phyloP scores from a whole-genome alignment of 2,797 vertebrate species.

The Sylvilagus floridanus region DNA sequence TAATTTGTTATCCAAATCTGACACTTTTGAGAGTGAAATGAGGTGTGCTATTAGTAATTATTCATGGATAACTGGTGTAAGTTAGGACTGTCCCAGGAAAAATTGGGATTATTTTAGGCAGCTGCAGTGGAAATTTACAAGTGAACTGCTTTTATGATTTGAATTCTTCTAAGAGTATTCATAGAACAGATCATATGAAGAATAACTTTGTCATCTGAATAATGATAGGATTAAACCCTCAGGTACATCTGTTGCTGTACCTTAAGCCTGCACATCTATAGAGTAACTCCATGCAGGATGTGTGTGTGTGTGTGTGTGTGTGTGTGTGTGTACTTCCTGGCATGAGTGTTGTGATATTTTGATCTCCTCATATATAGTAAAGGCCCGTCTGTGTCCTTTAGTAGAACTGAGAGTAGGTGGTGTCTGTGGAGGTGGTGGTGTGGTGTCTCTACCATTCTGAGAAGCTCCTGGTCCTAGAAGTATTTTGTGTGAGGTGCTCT shows the following conservation, averaged over 20 bases:
- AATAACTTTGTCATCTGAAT: conserved; percentile 3
- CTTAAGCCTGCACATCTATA: background rate
- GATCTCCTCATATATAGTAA: background rate
- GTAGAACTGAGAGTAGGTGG: background rate
- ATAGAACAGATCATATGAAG: conserved; percentile 8
- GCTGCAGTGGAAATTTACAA: conserved; percentile 48
- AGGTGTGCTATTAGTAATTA: conserved; percentile 37
- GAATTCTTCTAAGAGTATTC: conserved; percentile 55
- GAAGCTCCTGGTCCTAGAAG: background rate
- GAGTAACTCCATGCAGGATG: background rate
- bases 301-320: background rate
- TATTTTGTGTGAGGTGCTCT: background rate
- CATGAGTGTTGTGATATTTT: background rate
- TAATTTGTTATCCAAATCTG: conserved; percentile 2
- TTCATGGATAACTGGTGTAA: background rate
- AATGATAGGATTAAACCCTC: background rate
- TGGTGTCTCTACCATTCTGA: background rate
- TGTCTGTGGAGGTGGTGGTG: background rate
- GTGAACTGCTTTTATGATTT: conserved; percentile 17
- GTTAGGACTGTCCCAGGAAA: background rate
- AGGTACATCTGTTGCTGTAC: background rate
- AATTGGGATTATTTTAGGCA: conserved; percentile 43
- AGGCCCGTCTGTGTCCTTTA: background rate
- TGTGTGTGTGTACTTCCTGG: background rate
- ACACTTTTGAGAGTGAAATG: conserved; percentile 26